Percentiles rank a stretch among this genome's conserved stretches.
Evolutionary conservation across 2,888 invertebrate species (phyloP).

Genomic region (Rotaria socialis): DNA sequence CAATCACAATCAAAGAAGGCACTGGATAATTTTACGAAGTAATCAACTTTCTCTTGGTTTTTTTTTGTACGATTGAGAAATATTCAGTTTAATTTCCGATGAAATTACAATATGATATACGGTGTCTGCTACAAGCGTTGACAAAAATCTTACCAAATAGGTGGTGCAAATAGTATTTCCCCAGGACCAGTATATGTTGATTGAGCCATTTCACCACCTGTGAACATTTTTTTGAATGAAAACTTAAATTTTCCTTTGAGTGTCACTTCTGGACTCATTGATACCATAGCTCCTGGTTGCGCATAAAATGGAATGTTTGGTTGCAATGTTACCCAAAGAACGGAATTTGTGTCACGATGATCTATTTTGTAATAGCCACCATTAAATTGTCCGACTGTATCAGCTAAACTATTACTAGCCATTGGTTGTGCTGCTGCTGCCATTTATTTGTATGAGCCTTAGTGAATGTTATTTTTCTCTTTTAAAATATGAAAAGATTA

Average conservation of each 20-base stretch:
- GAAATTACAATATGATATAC: no score
- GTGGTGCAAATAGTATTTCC: not conserved
- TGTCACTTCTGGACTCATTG: not conserved
- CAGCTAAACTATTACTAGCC: not conserved
- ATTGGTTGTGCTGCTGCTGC: not conserved
- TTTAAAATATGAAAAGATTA: not conserved
- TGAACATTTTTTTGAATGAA: slow-evolving; percentile 14
- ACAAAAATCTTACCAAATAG: not conserved
- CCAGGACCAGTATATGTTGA: slow-evolving; percentile 12
- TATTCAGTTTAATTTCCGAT: no score
- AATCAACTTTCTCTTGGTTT: no score
- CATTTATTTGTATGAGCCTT: not conserved
- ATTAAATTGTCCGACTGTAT: not conserved
- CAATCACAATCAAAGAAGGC: no score
- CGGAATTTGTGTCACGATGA: not conserved
- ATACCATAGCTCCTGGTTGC: not conserved
- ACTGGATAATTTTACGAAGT: no score
- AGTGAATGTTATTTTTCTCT: not conserved
- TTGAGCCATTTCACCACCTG: slow-evolving; percentile 1
- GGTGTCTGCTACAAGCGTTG: no score
- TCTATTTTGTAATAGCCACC: slow-evolving; percentile 24
- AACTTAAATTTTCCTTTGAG: slow-evolving; percentile 10
- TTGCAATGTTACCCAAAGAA: not conserved
- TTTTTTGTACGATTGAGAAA: no score
- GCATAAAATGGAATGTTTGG: not conserved